phyloP scores from a whole-genome alignment of 1,140 invertebrate genomes.

The Sitobion miscanthi region DNA sequence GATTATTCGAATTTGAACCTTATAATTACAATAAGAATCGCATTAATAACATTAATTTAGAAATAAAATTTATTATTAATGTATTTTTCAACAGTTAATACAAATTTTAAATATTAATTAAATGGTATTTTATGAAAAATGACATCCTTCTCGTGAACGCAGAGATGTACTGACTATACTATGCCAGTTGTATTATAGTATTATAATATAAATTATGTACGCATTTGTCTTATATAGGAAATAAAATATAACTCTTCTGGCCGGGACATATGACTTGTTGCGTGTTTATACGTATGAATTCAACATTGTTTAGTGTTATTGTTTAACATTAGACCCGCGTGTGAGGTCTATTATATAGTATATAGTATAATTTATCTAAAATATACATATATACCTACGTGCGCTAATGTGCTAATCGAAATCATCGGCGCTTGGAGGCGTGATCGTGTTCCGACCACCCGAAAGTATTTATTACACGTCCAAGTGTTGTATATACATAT shows the following conservation, averaged over 20 bases:
- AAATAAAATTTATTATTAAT: neutral
- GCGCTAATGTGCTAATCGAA: neutral
- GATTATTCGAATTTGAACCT: neutral
- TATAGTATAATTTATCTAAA: neutral
- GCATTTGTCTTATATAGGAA: neutral
- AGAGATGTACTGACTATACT: neutral
- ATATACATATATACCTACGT: neutral
- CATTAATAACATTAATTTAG: neutral
- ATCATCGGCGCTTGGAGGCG: neutral
- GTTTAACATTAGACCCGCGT: neutral
- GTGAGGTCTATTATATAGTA: neutral
- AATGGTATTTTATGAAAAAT: neutral
- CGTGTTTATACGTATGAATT: no score
- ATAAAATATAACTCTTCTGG: neutral
- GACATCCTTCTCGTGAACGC: neutral
- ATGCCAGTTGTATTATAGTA: no score
- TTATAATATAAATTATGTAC: neutral
- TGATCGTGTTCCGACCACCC: neutral
- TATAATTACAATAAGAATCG: neutral
- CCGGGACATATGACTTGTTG: neutral
- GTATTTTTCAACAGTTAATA: neutral
- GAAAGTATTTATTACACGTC: conserved; percentile 25
- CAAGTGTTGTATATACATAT: neutral
- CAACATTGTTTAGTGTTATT: neutral
- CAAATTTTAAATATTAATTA: neutral